These are phyloP conservation scores for Urocyon cinereoargenteus DNA, from an alignment of 2,797 vertebrate genomes.

Conservation along the genomic window DNA sequence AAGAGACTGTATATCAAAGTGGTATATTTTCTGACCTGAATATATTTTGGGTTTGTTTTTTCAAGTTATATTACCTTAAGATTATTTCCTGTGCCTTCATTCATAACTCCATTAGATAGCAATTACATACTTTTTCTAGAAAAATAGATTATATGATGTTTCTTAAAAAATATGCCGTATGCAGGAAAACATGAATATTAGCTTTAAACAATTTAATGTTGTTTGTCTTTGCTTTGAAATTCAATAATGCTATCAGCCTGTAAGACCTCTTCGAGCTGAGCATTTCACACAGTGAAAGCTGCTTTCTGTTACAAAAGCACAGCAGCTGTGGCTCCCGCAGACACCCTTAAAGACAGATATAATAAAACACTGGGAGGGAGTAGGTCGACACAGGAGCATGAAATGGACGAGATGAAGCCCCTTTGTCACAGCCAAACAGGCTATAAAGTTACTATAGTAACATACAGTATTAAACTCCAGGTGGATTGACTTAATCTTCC, in stretches of 20 bases:
- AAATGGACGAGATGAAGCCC: conserved; percentile 92
- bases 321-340: conserved; percentile 91
- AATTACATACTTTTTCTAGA: conserved; percentile 78
- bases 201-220: conserved; percentile 88
- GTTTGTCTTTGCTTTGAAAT: conserved; percentile 89
- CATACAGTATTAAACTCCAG: conserved; percentile 91
- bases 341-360: conserved; percentile 90
- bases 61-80: conserved; percentile 76
- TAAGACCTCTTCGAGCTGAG: conserved; percentile 87
- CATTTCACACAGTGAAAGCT: conserved; percentile 89
- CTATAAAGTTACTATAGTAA: conserved; percentile 96
- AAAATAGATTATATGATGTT: conserved; percentile 38
- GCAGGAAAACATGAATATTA: conserved; percentile 86
- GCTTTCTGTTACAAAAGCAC: conserved; percentile 89
- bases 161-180: conserved; percentile 72
- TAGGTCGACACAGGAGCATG: conserved; percentile 91
- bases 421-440: conserved; percentile 94
- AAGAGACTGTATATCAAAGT: conserved; percentile 26
- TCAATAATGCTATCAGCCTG: conserved; percentile 88
- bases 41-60: conserved; percentile 71
- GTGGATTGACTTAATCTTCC: conserved; percentile 93
- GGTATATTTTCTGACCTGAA: conserved; percentile 68
- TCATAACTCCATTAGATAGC: conserved; percentile 82
- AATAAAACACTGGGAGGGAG: conserved; percentile 91
- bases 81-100: conserved; percentile 78